These are phyloP conservation scores for Nibea albiflora DNA, from an alignment of 2,113 vertebrate genomes.

Conservation along the genomic window DNA sequence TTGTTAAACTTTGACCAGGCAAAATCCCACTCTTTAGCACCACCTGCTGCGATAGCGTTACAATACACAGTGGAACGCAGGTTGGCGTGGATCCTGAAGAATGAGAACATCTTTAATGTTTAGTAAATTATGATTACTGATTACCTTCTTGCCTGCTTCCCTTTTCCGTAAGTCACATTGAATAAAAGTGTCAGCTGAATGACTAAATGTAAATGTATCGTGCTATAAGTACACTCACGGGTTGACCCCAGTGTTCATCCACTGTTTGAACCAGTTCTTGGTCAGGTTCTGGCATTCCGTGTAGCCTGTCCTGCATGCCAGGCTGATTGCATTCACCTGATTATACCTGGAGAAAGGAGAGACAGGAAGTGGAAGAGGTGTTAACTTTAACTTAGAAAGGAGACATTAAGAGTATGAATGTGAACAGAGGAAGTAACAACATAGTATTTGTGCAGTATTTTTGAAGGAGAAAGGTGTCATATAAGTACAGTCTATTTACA, in stretches of 20 bases:
- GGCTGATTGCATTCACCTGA: slow-evolving; percentile 87
- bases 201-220: no score
- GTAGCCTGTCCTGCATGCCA: slow-evolving; percentile 87
- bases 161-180: no score
- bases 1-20: slow-evolving; percentile 82
- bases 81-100: slow-evolving; percentile 89
- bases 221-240: slow-evolving; percentile 79
- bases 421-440: background rate
- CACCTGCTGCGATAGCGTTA: slow-evolving; percentile 87
- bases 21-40: slow-evolving; percentile 87
- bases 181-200: no score
- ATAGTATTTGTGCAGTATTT: no score
- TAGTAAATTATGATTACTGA: background rate
- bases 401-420: background rate
- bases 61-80: slow-evolving; percentile 92
- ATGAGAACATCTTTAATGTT: background rate
- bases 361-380: background rate
- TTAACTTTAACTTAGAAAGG: background rate
- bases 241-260: slow-evolving; percentile 54
- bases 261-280: background rate
- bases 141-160: no score
- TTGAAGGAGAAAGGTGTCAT: no score
- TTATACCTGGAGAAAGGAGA: slow-evolving; percentile 85
- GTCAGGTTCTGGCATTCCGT: slow-evolving; percentile 64
- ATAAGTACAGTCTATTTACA: no score